These are phyloP conservation scores for Acleris laterana DNA, from an alignment of 2,888 invertebrate genomes.

Conservation along the genomic window DNA sequence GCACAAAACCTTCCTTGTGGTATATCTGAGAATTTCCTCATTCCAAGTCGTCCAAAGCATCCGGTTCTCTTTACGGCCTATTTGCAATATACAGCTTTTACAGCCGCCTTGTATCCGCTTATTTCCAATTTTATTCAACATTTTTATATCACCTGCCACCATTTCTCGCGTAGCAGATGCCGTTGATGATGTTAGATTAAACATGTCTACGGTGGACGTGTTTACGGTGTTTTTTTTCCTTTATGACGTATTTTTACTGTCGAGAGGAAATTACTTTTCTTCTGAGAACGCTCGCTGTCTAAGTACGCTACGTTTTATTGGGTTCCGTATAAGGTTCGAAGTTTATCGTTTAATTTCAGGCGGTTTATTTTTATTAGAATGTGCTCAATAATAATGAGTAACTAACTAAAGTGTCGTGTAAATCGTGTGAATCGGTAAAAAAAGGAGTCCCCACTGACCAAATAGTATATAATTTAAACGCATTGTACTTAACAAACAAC, in stretches of 20 bases:
- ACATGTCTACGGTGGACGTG: conserved; percentile 41
- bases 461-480: too few relatives aligned
- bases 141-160: conserved; percentile 56
- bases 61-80: conserved; percentile 73
- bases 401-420: too few relatives aligned
- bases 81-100: conserved; percentile 75
- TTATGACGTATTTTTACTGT: conserved; percentile 36
- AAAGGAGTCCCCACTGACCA: too few relatives aligned
- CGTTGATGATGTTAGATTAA: conserved; percentile 49
- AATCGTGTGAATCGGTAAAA: too few relatives aligned
- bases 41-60: conserved; percentile 54
- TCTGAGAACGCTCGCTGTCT: conserved; percentile 14
- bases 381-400: too few relatives aligned
- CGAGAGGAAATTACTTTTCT: conserved; percentile 36
- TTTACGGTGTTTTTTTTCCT: conserved; percentile 34
- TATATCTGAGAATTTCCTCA: conserved; percentile 23
- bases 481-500: too few relatives aligned
- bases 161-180: conserved; percentile 51
- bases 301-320: conserved; percentile 9
- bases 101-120: conserved; percentile 55
- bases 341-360: too few relatives aligned
- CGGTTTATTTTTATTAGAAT: too few relatives aligned
- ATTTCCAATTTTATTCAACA: conserved; percentile 62
- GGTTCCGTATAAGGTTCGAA: not conserved
- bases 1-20: conserved; percentile 4